Evolutionary conservation across 2,888 invertebrate genomes (phyloP).

Genomic region (Sinotaia quadrata): DNA sequence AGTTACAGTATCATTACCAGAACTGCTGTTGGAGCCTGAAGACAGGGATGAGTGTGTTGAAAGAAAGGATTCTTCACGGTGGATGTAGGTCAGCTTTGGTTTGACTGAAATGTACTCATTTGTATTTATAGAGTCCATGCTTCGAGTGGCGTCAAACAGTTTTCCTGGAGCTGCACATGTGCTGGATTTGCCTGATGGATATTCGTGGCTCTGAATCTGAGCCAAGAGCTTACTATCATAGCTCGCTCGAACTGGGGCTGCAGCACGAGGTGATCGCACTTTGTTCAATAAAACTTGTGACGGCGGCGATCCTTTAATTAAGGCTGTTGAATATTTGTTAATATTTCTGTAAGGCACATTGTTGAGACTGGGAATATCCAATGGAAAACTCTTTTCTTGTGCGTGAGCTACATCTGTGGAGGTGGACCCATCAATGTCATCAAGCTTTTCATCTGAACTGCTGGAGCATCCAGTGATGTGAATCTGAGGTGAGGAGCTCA

Average conservation of each 20-base stretch:
- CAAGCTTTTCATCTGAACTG: slow-evolving; percentile 38
- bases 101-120: slow-evolving; percentile 29
- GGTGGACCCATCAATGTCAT: slow-evolving; percentile 20
- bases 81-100: slow-evolving; percentile 31
- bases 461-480: slow-evolving; percentile 29
- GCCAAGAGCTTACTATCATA: slow-evolving; percentile 48
- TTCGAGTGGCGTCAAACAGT: slow-evolving; percentile 10
- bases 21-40: slow-evolving; percentile 1
- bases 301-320: slow-evolving; percentile 56
- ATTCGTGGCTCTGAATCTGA: slow-evolving; percentile 26
- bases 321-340: slow-evolving; percentile 41
- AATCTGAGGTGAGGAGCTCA: slow-evolving; percentile 24
- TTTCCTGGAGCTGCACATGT: background rate
- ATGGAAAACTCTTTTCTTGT: background rate
- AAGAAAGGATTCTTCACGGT: slow-evolving; percentile 14
- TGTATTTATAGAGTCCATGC: slow-evolving; percentile 30
- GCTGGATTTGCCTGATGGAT: background rate
- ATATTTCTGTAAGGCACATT: slow-evolving; percentile 42
- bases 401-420: background rate
- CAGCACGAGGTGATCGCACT: slow-evolving; percentile 36
- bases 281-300: slow-evolving; percentile 53
- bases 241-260: slow-evolving; percentile 49
- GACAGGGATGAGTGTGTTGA: slow-evolving; percentile 17
- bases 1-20: slow-evolving; percentile 2
- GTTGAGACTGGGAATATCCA: slow-evolving; percentile 9